Conservation (phyloP, 2,888 invertebrate genomes). For the Labia minor region DNA sequence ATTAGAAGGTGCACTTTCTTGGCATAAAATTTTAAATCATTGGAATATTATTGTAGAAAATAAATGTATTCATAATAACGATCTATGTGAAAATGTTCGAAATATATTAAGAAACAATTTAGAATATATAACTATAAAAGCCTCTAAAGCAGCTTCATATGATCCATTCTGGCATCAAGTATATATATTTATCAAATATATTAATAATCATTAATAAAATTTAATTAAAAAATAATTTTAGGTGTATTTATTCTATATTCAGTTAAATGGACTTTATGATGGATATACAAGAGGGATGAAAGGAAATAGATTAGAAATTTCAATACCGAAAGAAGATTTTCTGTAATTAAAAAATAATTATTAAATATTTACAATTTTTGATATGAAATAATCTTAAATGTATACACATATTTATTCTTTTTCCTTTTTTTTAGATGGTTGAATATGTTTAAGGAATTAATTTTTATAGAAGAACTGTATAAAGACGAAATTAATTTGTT, state of each 20-base stretch:
- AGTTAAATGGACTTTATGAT: constrained; percentile 63
- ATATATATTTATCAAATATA: constrained; percentile 26
- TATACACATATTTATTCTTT: no score
- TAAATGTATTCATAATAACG: constrained; percentile 42
- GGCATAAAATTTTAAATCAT: constrained; percentile 67
- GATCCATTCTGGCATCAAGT: constrained; percentile 80
- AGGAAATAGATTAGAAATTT: constrained; percentile 50
- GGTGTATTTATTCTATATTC: constrained; percentile 63
- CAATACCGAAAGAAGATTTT: constrained; percentile 52
- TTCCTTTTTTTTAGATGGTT: constrained; percentile 42
- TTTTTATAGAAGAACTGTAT: not conserved
- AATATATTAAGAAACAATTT: constrained; percentile 53
- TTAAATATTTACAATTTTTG: not conserved
- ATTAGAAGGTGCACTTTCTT: constrained; percentile 70
- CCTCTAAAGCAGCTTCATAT: constrained; percentile 37
- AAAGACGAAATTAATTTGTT: not conserved
- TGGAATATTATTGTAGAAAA: constrained; percentile 58
- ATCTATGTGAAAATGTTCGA: constrained; percentile 54
- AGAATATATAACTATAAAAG: constrained; percentile 48
- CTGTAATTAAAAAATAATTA: constrained; percentile 33
- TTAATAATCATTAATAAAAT: no score
- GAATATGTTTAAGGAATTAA: constrained; percentile 44
- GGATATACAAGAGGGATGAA: constrained; percentile 62
- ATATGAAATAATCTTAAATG: no score
- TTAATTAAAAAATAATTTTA: no score